Evolutionary conservation across 2,113 vertebrate species (phyloP).

Genomic region (Athene noctua): DNA sequence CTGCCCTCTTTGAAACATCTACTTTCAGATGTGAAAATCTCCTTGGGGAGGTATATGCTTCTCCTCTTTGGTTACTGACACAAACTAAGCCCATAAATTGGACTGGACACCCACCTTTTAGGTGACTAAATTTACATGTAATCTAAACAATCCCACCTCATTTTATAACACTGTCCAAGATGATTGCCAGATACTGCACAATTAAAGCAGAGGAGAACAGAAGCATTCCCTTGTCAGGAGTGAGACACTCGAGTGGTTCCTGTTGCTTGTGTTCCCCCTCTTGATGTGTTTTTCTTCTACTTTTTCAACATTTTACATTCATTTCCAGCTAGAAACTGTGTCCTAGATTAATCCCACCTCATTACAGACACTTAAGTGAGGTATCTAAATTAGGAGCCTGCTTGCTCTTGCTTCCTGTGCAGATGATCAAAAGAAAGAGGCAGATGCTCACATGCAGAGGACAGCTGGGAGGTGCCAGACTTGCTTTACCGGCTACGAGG

Average conservation of each 20-base stretch:
- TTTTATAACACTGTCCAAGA: background rate
- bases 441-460: rapidly evolving
- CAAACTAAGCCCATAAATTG: background rate
- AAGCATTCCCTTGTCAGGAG: background rate
- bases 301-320: background rate
- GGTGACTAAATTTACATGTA: background rate
- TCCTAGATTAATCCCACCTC: background rate
- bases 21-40: background rate
- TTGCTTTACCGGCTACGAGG: background rate
- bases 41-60: background rate
- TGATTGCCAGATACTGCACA: background rate
- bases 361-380: background rate
- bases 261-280: background rate
- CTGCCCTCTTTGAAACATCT: background rate
- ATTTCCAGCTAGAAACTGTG: background rate
- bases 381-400: background rate
- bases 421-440: background rate
- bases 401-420: background rate
- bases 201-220: background rate
- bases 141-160: background rate
- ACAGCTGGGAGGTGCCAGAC: background rate
- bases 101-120: background rate
- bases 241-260: background rate
- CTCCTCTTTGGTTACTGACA: background rate
- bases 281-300: background rate